Evolutionary conservation across 1,140 invertebrate species (phyloP), one percentile per base, ranked within the genome.

Genomic region (Camponotus vicinus): DNA sequence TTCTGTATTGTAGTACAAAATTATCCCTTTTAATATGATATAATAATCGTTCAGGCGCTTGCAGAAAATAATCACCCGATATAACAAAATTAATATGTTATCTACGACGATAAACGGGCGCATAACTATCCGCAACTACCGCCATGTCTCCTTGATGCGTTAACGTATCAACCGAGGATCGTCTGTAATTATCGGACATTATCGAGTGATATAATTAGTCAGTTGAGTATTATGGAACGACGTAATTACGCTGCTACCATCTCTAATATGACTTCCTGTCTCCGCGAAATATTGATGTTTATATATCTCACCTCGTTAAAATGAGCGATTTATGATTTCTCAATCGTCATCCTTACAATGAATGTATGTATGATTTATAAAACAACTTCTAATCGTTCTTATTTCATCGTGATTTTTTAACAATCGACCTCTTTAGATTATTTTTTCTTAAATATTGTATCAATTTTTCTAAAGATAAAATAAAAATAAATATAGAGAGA

Each of bases 131-230:
- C 66, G 21, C 64, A 21, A 80, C 21, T 55, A 15, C 15, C 21
- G 15, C 2, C 27, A n/a, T 42, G 21, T 21, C 78, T 71, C 15
- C 52, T 70, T 70, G 78, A 80, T 42, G 21, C 27, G 21, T 70
- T 59, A 70, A 71, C 67, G 66, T 71, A 80, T 78, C 63, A 78
- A 49, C 49, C 15, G 37, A 71, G 34, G 78, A 80, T 71, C 49
- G 66, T 40, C 37, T 15, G 66, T 69, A 80, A 80, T 80, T 80
- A 80, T 80, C 37, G 49, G 37, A 70, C 77, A 42, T 80, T 80
- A 80, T 80, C 64, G 77, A 80, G 49, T 57, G 64, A 80, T 71
- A 71, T 80, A 80, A 80, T 80, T 80, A 80, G 49, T 80, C 49
- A 80, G 49, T 70, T 40, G 76, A 37, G 76, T 79, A 80, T 80